Conservation (phyloP, 2,797 vertebrate genomes). For the Ctenosaura bakeri region DNA sequence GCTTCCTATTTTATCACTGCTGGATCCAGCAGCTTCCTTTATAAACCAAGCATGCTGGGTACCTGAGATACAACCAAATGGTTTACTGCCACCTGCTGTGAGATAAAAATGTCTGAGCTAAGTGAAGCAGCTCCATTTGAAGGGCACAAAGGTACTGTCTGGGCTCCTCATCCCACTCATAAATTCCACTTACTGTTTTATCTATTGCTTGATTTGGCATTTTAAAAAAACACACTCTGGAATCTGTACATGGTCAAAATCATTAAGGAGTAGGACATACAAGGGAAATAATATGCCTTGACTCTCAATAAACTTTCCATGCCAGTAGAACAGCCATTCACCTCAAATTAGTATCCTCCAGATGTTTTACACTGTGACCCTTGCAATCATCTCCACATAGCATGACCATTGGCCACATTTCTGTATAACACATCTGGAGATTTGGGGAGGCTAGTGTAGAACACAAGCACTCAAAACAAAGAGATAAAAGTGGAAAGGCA, state of each 20-base stretch:
- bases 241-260: not conserved
- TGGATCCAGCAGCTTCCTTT: not conserved
- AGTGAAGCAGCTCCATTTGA: not conserved
- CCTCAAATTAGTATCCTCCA: no score
- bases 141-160: not conserved
- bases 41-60: not conserved
- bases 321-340: not conserved
- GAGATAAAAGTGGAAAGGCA: not conserved
- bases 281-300: not conserved
- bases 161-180: no score
- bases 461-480: not conserved
- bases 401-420: no score
- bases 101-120: not conserved
- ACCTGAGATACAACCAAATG: constrained; percentile 1
- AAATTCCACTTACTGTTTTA: not conserved
- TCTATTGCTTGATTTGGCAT: not conserved
- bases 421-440: not conserved
- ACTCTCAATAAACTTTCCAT: not conserved
- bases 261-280: not conserved
- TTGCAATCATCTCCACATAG: not conserved
- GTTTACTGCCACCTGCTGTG: constrained; percentile 42
- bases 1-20: not conserved
- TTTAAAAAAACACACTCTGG: not conserved
- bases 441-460: not conserved
- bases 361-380: not conserved